Base-by-base conservation (phyloP, 2,113 vertebrate species). In the Megatriorchis doriae region DNA sequence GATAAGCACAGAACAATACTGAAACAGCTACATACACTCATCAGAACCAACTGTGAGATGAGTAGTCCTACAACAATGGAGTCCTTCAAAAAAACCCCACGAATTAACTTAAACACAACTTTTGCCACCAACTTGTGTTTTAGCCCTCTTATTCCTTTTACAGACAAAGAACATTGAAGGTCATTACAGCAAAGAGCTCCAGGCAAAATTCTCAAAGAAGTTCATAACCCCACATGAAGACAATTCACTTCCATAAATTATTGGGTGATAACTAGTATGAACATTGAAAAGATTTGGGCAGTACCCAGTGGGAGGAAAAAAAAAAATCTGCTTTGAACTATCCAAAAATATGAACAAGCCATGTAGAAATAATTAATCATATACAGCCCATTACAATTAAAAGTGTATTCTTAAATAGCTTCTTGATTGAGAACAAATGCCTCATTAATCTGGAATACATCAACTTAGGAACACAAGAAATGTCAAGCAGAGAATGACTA, bases 351-450 rank as follows among this genome's bases (percentile, higher is more conserved):
- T 90, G 85, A 98, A 77, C 93, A 98, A 96, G 85, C 71, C 95
- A 94, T 90, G 79, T 95, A 91, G 92, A 98, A 97, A 98, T 94
- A 98, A 98, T 98, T 96, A 98, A 98, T 98, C 96, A 98, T 94
- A 98, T 90, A 96, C 83, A 98, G 97, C 67, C 75, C 95, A 88
- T 97, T 98, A 97, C 97, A 98, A 98, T 98, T 98, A 98, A 97
- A 98, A 98, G 45, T 97, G 85, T 97, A 96, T 97, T 98, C 95
- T 98, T 97, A 97, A 98, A 98, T 97, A 96, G 94, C 96, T 98
- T 97, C 94, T 98, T 98, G 96, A 98, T 97, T 97, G 94, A 98
- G 97, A 98, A 98, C 98, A 98, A 98, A 98, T 97, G 98, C 96
- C 97, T 98, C 98, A 98, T 98, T 98, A 98, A 97, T 98, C 97